These are phyloP conservation scores for Muntiacus reevesi DNA, from an alignment of 2,113 vertebrate genomes.

Conservation along the genomic window DNA sequence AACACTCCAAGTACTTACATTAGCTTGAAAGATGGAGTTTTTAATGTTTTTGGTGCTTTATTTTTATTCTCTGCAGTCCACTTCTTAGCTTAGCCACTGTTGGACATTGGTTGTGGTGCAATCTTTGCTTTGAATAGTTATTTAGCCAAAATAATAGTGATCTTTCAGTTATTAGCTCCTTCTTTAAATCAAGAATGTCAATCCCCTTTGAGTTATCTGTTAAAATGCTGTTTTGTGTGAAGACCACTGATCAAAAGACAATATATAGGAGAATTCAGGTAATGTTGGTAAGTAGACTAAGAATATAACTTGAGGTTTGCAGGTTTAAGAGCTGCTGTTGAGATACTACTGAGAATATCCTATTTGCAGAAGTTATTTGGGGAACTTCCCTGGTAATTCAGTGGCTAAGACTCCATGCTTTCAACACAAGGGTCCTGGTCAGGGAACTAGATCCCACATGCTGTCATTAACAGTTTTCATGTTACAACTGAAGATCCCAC, in stretches of 20 bases:
- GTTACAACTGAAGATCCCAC: background rate
- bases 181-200: background rate
- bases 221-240: conserved; percentile 33
- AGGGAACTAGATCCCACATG: background rate
- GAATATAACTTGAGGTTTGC: background rate
- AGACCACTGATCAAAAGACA: background rate
- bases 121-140: background rate
- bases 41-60: background rate
- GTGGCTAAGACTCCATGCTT: background rate
- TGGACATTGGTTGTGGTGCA: background rate
- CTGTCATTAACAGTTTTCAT: background rate
- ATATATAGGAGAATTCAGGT: background rate
- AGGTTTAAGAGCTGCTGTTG: background rate
- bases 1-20: background rate
- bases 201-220: background rate
- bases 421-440: background rate
- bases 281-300: background rate
- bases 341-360: background rate
- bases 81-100: background rate
- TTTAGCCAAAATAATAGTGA: background rate
- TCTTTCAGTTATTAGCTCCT: background rate
- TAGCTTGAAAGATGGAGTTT: background rate
- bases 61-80: background rate
- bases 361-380: background rate
- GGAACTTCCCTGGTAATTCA: background rate